Conservation (phyloP, 2,888 invertebrate genomes). For the Aphrophora alni region DNA sequence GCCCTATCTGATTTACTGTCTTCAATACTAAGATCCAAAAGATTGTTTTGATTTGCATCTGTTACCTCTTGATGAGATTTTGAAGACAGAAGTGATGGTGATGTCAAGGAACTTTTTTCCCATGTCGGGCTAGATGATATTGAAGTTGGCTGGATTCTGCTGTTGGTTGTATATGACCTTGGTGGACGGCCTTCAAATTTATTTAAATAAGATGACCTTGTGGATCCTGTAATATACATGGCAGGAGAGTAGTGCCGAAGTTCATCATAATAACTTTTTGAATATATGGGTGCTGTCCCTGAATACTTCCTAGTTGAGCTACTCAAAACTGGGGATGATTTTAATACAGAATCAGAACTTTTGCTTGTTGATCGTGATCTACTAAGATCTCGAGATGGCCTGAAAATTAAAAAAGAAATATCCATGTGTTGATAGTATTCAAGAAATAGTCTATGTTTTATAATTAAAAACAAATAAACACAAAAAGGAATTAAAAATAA, state of each 20-base stretch:
- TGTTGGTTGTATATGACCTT: background rate
- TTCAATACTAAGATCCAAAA: background rate
- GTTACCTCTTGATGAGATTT: background rate
- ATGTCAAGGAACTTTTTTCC: background rate
- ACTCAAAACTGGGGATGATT: background rate
- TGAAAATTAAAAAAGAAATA: background rate
- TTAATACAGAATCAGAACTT: background rate
- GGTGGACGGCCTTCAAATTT: background rate
- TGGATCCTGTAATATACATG: background rate
- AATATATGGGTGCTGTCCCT: background rate
- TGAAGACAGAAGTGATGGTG: background rate
- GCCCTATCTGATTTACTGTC: background rate
- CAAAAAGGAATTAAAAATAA: no score
- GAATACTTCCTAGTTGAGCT: background rate
- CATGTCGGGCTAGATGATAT: background rate
- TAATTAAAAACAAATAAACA: no score
- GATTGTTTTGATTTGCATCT: slow-evolving; percentile 4
- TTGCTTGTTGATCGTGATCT: background rate
- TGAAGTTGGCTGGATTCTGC: background rate
- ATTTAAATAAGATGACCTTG: background rate
- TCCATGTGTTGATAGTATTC: no score
- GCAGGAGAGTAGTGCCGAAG: background rate
- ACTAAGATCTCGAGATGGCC: background rate
- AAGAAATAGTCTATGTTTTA: no score
- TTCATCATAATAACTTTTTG: background rate